Percentiles rank a stretch among this genome's conserved stretches.
Conservation (phyloP, 2,797 vertebrate species). For the Gallinago solitaria region DNA sequence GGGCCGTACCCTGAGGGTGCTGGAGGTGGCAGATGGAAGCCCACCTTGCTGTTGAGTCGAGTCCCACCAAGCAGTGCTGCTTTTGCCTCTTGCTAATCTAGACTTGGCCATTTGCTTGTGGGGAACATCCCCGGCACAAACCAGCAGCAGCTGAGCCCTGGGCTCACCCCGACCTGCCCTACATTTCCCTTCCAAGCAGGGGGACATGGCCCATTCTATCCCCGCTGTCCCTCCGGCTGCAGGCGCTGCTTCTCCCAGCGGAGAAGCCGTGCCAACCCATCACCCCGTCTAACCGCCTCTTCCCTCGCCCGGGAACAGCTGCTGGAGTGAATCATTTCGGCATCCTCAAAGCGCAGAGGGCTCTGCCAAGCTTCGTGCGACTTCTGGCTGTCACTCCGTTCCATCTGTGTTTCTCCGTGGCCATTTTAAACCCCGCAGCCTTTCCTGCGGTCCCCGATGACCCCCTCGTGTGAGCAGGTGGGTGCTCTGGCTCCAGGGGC, state of each 20-base stretch:
- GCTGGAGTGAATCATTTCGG: not conserved
- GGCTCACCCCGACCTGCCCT: not conserved
- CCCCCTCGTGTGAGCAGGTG: not conserved
- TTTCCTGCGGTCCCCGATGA: not conserved
- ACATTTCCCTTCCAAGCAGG: not conserved
- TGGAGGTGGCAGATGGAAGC: not conserved
- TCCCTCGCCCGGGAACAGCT: not conserved
- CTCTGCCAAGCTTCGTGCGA: not conserved
- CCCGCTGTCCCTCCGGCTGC: not conserved
- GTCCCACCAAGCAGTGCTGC: not conserved
- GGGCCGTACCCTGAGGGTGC: not conserved
- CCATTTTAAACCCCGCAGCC: not conserved
- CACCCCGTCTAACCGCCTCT: not conserved
- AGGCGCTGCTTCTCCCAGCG: not conserved
- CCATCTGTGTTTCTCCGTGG: not conserved
- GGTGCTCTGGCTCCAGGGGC: rapidly evolving
- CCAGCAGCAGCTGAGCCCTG: not conserved
- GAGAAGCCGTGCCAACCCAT: rapidly evolving
- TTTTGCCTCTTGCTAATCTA: not conserved
- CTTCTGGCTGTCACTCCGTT: not conserved
- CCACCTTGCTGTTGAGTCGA: rapidly evolving
- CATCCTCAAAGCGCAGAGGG: not conserved
- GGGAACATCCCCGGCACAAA: rapidly evolving
- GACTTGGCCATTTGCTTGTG: rapidly evolving
- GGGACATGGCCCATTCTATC: not conserved